Conservation (phyloP, 2,797 vertebrate species). For the Myripristis murdjan region DNA sequence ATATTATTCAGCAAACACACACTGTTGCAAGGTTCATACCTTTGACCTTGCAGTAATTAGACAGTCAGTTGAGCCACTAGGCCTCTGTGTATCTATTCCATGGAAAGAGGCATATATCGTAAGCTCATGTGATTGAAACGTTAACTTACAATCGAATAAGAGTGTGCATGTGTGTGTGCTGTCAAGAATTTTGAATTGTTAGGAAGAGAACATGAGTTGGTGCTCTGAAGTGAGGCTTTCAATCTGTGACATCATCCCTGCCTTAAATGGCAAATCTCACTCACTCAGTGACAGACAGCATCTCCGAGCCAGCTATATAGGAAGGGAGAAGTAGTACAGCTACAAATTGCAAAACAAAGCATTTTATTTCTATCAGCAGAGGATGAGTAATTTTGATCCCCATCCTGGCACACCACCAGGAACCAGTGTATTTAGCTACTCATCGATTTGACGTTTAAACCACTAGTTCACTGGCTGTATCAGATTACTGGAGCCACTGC, state of each 20-base stretch:
- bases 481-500: conserved; percentile 68
- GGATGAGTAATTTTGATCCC: conserved; percentile 56
- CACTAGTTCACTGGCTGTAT: conserved; percentile 69
- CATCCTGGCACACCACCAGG: conserved; percentile 61
- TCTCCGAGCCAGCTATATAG: conserved; percentile 21
- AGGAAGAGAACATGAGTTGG: too few species aligned
- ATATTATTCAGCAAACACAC: too few species aligned
- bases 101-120: not conserved
- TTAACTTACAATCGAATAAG: not conserved
- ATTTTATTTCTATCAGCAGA: conserved; percentile 49
- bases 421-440: conserved; percentile 57
- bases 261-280: too few species aligned
- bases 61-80: too few species aligned
- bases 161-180: not conserved
- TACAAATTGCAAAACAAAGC: conserved; percentile 26
- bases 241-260: too few species aligned
- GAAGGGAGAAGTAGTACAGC: conserved; percentile 26
- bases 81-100: too few species aligned
- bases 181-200: too few species aligned
- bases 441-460: conserved; percentile 76
- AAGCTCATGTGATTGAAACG: not conserved
- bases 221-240: too few species aligned
- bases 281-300: conserved; percentile 32
- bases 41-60: too few species aligned
- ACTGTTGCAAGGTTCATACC: too few species aligned